phyloP scores from a whole-genome alignment of 2,113 vertebrate genomes.

The Chascanopsetta lugubris region DNA sequence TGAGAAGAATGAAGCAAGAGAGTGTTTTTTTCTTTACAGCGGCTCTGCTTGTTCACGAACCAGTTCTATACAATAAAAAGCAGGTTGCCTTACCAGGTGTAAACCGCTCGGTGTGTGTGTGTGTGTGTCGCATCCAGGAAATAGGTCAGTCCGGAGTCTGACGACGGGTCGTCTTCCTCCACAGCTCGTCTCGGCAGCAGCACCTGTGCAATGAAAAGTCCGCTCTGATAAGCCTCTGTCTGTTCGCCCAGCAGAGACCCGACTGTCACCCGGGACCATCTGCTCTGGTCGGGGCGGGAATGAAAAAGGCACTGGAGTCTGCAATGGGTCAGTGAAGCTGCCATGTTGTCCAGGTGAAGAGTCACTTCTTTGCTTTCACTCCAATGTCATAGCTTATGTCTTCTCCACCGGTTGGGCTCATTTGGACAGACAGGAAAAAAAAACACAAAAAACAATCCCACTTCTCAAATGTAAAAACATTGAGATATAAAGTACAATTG shows the following conservation, averaged over 20 bases:
- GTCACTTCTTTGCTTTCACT: slow-evolving; percentile 39
- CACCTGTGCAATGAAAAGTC: slow-evolving; percentile 56
- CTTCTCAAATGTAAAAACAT: slow-evolving; percentile 35
- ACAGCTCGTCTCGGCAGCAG: slow-evolving; percentile 50
- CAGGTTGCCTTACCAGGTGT: slow-evolving; percentile 45
- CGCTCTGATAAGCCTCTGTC: slow-evolving; percentile 49
- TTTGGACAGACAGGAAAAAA: slow-evolving; percentile 55
- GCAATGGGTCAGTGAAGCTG: slow-evolving; percentile 76
- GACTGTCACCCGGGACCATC: slow-evolving; percentile 56
- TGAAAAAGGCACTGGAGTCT: slow-evolving; percentile 84
- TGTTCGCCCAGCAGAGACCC: slow-evolving; percentile 66
- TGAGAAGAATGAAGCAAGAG: slow-evolving; percentile 54
- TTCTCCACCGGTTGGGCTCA: slow-evolving; percentile 32
- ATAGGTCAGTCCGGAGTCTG: slow-evolving; percentile 53
- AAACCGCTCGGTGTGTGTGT: slow-evolving; percentile 29
- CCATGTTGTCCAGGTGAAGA: slow-evolving; percentile 49
- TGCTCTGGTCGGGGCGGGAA: slow-evolving; percentile 66
- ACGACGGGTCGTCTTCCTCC: slow-evolving; percentile 41
- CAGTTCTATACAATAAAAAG: slow-evolving; percentile 70
- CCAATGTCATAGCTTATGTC: slow-evolving; percentile 48
- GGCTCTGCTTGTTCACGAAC: slow-evolving; percentile 45
- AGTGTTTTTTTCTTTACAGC: slow-evolving; percentile 52
- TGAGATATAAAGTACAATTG: slow-evolving; percentile 55
- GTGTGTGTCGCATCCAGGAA: slow-evolving; percentile 45
- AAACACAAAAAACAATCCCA: slow-evolving; percentile 23